A percentile compares a stretch with the other conserved stretches of the same genome.
phyloP scores from a whole-genome alignment of 2,113 vertebrate genomes.

The Notiomystis cincta region DNA sequence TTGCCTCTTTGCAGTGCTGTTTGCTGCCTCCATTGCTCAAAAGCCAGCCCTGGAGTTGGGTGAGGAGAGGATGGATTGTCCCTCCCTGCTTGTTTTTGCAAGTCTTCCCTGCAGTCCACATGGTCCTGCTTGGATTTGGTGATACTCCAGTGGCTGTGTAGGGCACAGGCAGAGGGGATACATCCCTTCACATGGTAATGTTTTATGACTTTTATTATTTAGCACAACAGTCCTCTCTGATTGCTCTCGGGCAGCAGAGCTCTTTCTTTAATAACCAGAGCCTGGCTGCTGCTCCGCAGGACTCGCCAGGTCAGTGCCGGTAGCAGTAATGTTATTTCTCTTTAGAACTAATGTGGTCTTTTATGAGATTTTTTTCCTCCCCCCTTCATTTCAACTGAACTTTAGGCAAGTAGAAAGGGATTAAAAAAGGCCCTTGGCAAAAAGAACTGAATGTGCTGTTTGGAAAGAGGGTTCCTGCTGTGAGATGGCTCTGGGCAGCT shows the following conservation, averaged over 20 bases:
- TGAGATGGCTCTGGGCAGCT: conserved; percentile 20
- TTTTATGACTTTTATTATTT: conserved; percentile 45
- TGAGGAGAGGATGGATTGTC: not conserved
- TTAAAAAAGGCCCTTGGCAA: conserved; percentile 22
- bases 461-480: not conserved
- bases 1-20: not conserved
- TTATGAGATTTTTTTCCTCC: conserved; percentile 19
- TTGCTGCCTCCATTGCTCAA: not conserved
- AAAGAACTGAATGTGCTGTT: not conserved
- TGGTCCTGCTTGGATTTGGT: not conserved
- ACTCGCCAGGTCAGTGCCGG: conserved; percentile 1
- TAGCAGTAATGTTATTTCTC: conserved; percentile 46
- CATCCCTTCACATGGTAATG: not conserved
- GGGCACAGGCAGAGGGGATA: not conserved
- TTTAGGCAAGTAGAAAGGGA: conserved; percentile 32
- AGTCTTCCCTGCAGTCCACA: accelerated
- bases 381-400: conserved; percentile 34
- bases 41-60: not conserved
- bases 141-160: not conserved
- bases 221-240: not conserved
- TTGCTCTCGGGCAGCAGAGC: conserved; percentile 39
- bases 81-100: not conserved
- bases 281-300: not conserved
- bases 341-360: conserved; percentile 45
- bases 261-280: conserved; percentile 56